These are phyloP conservation scores for Cherax destructor DNA, from an alignment of 1,140 invertebrate species.

Conservation along the genomic window DNA sequence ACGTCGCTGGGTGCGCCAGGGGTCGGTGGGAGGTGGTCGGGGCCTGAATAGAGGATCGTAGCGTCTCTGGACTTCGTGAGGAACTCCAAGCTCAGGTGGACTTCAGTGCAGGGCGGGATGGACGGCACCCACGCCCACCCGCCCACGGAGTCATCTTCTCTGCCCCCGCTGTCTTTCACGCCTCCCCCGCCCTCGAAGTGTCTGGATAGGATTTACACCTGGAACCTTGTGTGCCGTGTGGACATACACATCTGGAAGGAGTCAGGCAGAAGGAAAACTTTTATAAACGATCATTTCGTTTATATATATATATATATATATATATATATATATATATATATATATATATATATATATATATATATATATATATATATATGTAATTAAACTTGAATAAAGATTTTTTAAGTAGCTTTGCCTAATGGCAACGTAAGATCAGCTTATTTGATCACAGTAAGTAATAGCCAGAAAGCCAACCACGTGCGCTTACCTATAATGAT, in stretches of 20 bases:
- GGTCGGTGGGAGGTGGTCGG: constrained; percentile 4
- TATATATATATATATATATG: too few species aligned
- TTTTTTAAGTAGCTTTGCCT: too few species aligned
- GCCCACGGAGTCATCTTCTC: background rate
- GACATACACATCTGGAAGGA: constrained; percentile 48
- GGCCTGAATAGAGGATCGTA: constrained; percentile 43
- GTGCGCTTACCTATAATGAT: too few species aligned
- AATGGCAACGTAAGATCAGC: too few species aligned
- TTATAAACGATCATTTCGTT: too few species aligned
- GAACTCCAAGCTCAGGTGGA: constrained; percentile 55
- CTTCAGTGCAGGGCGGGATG: constrained; percentile 46
- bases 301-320: too few species aligned
- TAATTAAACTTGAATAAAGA: too few species aligned
- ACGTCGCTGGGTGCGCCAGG: background rate
- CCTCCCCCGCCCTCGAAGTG: constrained; percentile 38
- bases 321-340: too few species aligned
- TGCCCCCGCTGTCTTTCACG: background rate
- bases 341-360: too few species aligned
- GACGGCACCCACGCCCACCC: constrained; percentile 51
- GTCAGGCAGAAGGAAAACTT: too few species aligned
- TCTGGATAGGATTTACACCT: constrained; percentile 43
- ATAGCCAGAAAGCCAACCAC: too few species aligned
- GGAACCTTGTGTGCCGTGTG: constrained; percentile 26
- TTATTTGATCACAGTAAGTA: too few species aligned
- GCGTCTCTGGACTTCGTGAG: constrained; percentile 25